Evolutionary conservation across 2,797 vertebrate species (phyloP).

Genomic region (Gallirallus australis): DNA sequence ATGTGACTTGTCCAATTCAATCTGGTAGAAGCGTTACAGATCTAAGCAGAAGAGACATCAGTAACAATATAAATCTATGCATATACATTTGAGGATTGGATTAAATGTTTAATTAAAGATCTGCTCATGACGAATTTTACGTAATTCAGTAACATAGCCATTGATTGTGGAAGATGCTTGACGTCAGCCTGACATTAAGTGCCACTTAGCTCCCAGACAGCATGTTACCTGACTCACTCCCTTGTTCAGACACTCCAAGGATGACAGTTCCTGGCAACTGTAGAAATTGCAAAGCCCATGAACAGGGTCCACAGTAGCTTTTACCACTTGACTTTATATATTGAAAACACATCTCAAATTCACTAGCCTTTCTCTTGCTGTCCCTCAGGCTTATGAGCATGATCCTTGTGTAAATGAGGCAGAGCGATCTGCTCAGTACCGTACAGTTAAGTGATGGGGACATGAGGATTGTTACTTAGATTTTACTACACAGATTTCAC

Average conservation of each 20-base stretch:
- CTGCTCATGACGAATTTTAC: not conserved
- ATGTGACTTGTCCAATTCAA: not conserved
- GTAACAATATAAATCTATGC: not conserved
- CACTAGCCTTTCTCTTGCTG: not conserved
- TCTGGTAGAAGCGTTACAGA: not conserved
- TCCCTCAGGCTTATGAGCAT: not conserved
- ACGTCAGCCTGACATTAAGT: not conserved
- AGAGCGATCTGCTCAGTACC: not conserved
- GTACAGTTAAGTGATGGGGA: accelerated
- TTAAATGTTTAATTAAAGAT: not conserved
- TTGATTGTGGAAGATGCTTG: not conserved
- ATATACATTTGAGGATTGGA: not conserved
- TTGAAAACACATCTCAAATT: not conserved
- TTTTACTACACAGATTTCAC: not conserved
- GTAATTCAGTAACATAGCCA: not conserved
- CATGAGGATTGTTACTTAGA: not conserved
- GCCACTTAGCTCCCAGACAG: not conserved
- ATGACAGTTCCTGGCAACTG: not conserved
- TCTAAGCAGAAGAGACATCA: not conserved
- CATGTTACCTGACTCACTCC: not conserved
- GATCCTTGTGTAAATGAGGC: not conserved
- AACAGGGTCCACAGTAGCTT: not conserved
- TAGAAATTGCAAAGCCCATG: not conserved
- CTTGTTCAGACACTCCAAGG: not conserved
- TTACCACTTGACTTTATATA: not conserved